phyloP scores from a whole-genome alignment of 2,113 vertebrate species.

The Rattus rattus region DNA sequence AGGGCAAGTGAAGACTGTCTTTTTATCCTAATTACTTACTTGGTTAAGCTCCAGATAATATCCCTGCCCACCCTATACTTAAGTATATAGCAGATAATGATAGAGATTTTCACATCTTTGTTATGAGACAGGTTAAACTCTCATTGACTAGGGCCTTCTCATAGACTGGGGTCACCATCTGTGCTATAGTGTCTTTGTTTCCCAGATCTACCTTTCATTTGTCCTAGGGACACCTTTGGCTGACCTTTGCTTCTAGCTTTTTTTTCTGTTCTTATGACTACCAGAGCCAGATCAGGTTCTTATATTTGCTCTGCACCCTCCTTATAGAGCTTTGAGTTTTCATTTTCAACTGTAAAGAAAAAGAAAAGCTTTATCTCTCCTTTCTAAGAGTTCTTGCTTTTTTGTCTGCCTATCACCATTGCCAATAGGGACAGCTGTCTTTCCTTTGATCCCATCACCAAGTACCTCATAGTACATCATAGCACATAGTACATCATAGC shows the following conservation, averaged over 20 bases:
- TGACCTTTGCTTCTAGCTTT: background rate
- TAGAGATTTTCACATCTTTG: background rate
- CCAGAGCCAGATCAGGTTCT: background rate
- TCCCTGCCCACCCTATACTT: too few relatives aligned
- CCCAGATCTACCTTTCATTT: background rate
- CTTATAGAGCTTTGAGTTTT: background rate
- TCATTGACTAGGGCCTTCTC: background rate
- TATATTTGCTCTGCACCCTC: background rate
- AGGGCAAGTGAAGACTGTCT: background rate
- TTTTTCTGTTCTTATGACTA: background rate
- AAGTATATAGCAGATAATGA: background rate
- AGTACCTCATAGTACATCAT: background rate
- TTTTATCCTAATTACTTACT: background rate
- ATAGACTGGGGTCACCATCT: background rate
- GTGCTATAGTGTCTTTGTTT: background rate
- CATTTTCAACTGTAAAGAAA: background rate
- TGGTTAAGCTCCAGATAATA: background rate
- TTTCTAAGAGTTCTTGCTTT: background rate
- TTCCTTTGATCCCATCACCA: background rate
- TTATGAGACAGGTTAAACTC: background rate
- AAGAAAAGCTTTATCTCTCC: background rate
- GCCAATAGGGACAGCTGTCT: background rate
- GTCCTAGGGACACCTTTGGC: accelerated
- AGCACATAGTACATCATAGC: too few relatives aligned
- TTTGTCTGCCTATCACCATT: background rate